Percentiles rank a stretch among this genome's conserved stretches.
phyloP scores from a whole-genome alignment of 2,113 vertebrate genomes.

The Anser brachyrhynchus region DNA sequence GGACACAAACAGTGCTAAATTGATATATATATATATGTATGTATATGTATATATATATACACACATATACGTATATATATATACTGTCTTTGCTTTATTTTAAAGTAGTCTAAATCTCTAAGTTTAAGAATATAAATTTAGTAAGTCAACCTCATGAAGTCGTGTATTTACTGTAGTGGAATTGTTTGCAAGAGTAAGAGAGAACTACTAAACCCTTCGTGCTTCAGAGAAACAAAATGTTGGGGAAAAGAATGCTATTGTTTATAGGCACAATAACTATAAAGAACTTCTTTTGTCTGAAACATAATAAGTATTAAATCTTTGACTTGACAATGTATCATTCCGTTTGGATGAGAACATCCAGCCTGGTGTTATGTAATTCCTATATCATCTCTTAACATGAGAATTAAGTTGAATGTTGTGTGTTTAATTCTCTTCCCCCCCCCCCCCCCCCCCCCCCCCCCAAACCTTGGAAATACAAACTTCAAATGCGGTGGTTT shows the following conservation, averaged over 20 bases:
- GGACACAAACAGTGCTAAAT: neutral
- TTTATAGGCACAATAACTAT: neutral
- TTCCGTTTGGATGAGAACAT: neutral
- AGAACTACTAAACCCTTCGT: too few species aligned
- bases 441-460: neutral
- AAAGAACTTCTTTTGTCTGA: neutral
- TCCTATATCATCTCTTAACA: neutral
- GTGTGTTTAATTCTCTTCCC: neutral
- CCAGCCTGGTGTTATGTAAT: neutral
- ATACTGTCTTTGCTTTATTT: too few species aligned
- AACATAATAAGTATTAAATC: neutral
- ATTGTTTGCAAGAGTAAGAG: neutral
- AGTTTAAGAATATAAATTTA: neutral
- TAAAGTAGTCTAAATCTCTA: neutral
- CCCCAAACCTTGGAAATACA: neutral
- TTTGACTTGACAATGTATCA: neutral
- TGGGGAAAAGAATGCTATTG: neutral
- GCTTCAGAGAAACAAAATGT: neutral
- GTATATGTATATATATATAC: too few species aligned
- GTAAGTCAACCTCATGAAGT: neutral
- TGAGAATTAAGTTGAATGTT: neutral
- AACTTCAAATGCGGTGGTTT: neutral
- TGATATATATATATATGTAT: too few species aligned
- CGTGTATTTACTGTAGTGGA: neutral
- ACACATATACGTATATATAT: too few species aligned